Evolutionary conservation across 1,140 invertebrate genomes (phyloP).

Genomic region (Spodoptera litura): DNA sequence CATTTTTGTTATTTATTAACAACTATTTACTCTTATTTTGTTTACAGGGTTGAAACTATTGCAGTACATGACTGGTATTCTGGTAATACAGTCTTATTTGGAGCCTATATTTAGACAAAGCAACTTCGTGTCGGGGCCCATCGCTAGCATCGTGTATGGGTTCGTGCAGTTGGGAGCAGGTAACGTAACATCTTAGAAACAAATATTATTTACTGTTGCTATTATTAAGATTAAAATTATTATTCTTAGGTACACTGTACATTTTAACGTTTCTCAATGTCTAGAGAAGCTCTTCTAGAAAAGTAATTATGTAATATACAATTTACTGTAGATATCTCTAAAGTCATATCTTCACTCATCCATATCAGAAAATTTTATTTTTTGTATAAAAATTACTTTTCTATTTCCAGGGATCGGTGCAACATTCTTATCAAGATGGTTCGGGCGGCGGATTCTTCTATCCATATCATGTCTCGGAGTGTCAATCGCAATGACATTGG

Average conservation of each 20-base stretch:
- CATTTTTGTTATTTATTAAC: background rate
- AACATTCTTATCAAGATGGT: constrained; percentile 90
- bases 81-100: constrained; percentile 90
- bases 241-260: background rate
- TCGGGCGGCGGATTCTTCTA: constrained; percentile 91
- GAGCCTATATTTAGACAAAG: constrained; percentile 87
- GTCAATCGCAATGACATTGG: constrained; percentile 84
- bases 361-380: no score
- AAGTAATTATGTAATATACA: no score
- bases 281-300: no score
- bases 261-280: no score
- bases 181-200: constrained; percentile 49
- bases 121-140: constrained; percentile 82
- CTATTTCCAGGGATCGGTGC: constrained; percentile 86
- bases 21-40: background rate
- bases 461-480: constrained; percentile 87
- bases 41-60: constrained; percentile 86
- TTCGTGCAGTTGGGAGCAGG: constrained; percentile 88
- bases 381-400: background rate
- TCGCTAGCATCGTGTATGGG: constrained; percentile 88
- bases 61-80: constrained; percentile 89
- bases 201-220: no score
- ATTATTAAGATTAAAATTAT: no score
- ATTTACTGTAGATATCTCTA: no score
- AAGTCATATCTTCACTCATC: no score